Evolutionary conservation across 2,888 invertebrate species (phyloP), one percentile per base, ranked within the genome.

Genomic region (Hydrotaea cyrtoneurina): DNA sequence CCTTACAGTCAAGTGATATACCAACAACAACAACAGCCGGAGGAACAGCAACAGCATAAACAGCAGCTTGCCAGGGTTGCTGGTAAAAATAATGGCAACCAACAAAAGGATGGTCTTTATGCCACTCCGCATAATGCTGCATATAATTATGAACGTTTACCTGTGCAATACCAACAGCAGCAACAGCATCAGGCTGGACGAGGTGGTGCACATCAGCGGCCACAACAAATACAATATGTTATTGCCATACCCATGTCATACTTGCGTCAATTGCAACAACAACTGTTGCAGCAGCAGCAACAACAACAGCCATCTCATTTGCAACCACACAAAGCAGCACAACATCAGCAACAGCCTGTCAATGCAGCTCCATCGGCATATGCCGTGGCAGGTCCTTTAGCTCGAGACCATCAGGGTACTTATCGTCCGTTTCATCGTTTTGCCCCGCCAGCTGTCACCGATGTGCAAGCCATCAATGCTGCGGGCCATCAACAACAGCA

Each of bases 241-340:
- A 90, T 91, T 53, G 92, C 92, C 79, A 91, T 91, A 72, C 91
- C 91, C 0, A 73, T 90, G 26, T 89, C 90, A 0, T 89, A 91
- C 80, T 86, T 90, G 87, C 88, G 91, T 0, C 90, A 90, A 79
- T 74, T 91, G 80, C 91, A 91, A 36, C 89, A 88, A 73, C 87
- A 88, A 78, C 62, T 78, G 23, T 26, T 74, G 21, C 80, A 83
- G 17, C 82, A 78, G 50, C 84, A 89, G 39, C 90, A 90, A 36
- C 83, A 78, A 69, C 79, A 83, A 46, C 85, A 76, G 39, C 81
- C 62, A 50, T 77, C 26, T 21, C 74, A 79, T 21, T 46, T 86
- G 75, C 85, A 23, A 50, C 83, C 15, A 36, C 88, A 62, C 86
- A n/a, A 78, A 85, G 21, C 75, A 57, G 23, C 72, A 73, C 57